These are phyloP conservation scores for Myanophis thanlyinensis DNA, from an alignment of 2,113 vertebrate species.

Conservation along the genomic window DNA sequence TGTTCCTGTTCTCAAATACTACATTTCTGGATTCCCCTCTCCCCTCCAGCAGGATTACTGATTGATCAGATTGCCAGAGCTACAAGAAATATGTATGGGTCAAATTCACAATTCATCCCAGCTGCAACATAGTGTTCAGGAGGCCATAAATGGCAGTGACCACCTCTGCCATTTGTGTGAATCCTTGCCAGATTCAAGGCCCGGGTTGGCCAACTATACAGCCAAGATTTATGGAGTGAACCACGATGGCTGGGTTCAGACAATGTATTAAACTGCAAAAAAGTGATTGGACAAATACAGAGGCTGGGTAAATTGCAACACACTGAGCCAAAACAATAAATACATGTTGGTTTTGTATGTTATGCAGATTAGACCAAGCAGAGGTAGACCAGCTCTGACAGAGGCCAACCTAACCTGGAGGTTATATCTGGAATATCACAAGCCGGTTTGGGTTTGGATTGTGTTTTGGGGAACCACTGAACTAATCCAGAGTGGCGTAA, in stretches of 20 bases:
- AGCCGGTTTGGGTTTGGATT: not conserved
- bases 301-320: not conserved
- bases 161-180: not conserved
- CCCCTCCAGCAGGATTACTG: not conserved
- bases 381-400: not conserved
- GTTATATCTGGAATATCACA: not conserved
- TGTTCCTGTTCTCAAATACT: not conserved
- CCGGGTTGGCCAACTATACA: not conserved
- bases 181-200: not conserved
- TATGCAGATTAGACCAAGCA: not conserved
- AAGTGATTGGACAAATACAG: not conserved
- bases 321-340: not conserved
- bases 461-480: not conserved
- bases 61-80: not conserved
- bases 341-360: not conserved
- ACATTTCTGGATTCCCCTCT: no score
- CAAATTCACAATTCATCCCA: not conserved
- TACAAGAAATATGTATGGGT: not conserved
- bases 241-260: not conserved
- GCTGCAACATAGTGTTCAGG: not conserved
- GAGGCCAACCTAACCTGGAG: not conserved
- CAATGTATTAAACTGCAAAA: not conserved
- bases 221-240: not conserved
- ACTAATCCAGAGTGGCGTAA: not conserved
- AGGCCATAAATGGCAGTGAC: not conserved